Conservation (phyloP, 1,140 invertebrate genomes). For the Bombus superbus region DNA sequence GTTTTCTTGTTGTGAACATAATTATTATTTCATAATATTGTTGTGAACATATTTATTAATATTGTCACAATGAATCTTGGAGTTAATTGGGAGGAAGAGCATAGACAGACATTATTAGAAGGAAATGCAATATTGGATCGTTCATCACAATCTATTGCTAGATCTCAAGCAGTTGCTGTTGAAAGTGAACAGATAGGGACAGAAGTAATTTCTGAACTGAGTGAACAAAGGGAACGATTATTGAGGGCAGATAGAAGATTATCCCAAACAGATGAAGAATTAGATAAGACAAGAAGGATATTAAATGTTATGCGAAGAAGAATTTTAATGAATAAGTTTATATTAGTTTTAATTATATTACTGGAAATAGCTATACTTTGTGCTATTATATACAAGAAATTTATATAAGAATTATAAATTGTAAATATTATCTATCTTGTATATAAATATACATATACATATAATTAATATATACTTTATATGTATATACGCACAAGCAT, state of each 20-base stretch:
- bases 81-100: constrained; percentile 82
- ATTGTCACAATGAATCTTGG: constrained; percentile 77
- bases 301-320: constrained; percentile 85
- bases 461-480: not conserved
- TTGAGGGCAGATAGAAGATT: constrained; percentile 85
- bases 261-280: constrained; percentile 85
- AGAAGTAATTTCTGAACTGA: constrained; percentile 88
- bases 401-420: constrained; percentile 54
- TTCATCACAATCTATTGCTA: constrained; percentile 86
- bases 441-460: not conserved
- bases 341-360: constrained; percentile 87
- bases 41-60: constrained; percentile 17
- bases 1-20: not conserved
- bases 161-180: constrained; percentile 88
- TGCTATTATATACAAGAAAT: constrained; percentile 85
- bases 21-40: constrained; percentile 45
- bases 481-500: not conserved
- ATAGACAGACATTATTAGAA: constrained; percentile 84
- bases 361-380: constrained; percentile 85
- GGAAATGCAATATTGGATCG: constrained; percentile 85
- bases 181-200: constrained; percentile 92
- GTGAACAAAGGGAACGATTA: constrained; percentile 86
- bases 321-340: constrained; percentile 87
- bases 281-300: constrained; percentile 84
- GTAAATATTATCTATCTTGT: not conserved